Base-by-base conservation (phyloP, 2,113 vertebrate species). In the Apeltes quadracus region DNA sequence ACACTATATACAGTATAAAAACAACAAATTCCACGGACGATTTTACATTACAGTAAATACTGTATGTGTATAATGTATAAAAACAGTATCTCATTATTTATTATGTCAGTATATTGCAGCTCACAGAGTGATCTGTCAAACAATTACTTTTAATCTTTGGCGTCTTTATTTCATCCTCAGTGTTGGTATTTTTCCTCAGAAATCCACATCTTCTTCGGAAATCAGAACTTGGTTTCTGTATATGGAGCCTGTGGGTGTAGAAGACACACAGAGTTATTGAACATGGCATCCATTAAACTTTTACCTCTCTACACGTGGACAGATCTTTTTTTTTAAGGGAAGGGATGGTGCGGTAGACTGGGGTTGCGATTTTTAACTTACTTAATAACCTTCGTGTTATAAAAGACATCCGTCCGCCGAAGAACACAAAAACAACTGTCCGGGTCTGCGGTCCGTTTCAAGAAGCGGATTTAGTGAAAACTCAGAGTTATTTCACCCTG, bases 171-270 rank as follows among this genome's bases (percentile, higher is more conserved):
- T 55, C 29, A 4, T 59, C 27, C 65, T 68, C 69, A 61, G 48
- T 64, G 10, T 53, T 51, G 15, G 44, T n/a, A 6, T 59, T 62
- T 73, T 11, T 23, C 3, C 7, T 3, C 27, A 51, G 7, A 29
- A 11, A 5, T 34, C 22, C 0, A 65, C 59, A 5, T 44, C 43
- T 29, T 34, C 27, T 54, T 51, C 13, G 59, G 36, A 44, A 5
- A 43, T 84, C 79, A 94, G 18, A 94, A 83, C 76, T 39, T 85
- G 44, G 90, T 93, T 68, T 92, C 89, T 85, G 69, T 69, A 16
- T 69, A 58, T 43, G 69, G 57, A 39, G 15, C 70, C 92, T 93
- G 84, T 22, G 46, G 13, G 62, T 27, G 65, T 54, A 81, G 44
- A 69, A 61, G 32, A 7, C 18, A 34, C 39, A 32, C 1, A 1